Conservation (phyloP, 2,113 vertebrate genomes). For the Galemys pyrenaicus region DNA sequence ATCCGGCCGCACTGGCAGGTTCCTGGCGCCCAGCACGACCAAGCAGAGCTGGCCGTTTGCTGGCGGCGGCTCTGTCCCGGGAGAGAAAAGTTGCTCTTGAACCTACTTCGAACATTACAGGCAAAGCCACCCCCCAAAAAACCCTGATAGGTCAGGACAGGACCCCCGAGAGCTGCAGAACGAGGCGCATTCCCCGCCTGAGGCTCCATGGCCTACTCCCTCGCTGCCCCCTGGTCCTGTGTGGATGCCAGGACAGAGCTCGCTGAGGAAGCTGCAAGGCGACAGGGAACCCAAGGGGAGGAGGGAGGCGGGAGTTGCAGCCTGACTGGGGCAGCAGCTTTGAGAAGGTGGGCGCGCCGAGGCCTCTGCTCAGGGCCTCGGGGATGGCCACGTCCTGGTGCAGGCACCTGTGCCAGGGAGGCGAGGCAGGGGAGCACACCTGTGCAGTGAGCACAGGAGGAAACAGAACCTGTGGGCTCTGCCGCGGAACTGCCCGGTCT, state of each 20-base stretch:
- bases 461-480: no score
- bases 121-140: background rate
- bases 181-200: rapidly evolving
- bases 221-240: no score
- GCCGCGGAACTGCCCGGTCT: no score
- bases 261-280: background rate
- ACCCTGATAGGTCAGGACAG: background rate
- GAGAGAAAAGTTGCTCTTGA: constrained; percentile 44
- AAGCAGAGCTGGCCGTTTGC: constrained; percentile 83
- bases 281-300: background rate
- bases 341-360: background rate
- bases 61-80: constrained; percentile 67
- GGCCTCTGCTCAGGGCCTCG: rapidly evolving
- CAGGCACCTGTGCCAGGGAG: no score
- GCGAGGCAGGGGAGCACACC: no score
- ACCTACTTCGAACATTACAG: no score
- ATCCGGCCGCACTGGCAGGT: constrained; percentile 84
- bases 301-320: rapidly evolving
- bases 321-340: background rate
- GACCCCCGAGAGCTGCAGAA: rapidly evolving
- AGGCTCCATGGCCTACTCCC: background rate
- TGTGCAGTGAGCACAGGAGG: no score
- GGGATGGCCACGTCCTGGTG: background rate
- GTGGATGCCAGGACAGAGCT: no score
- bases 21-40: constrained; percentile 84